Evolutionary conservation across 2,888 invertebrate species (phyloP), one percentile per base, ranked within the genome.

Genomic region (Acronicta psi): DNA sequence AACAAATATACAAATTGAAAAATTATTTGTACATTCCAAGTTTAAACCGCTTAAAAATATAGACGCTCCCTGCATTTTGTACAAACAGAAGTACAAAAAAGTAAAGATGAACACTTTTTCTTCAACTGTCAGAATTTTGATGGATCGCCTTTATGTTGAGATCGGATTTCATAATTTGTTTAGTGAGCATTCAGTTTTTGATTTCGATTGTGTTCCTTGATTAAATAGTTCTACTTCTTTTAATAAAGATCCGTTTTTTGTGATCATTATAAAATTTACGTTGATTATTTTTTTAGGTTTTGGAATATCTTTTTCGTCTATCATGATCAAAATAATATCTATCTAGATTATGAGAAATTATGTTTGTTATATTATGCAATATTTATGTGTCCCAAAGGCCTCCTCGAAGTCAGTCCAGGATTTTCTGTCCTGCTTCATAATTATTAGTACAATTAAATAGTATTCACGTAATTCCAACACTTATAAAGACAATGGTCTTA

Each of bases 141-240:
- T 89, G 89, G 91, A 92, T 92, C 87, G 83, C 81, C 81, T 84
- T 80, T 86, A 82, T 81, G 67, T 60, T 51, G 68, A 79, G 87
- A 89, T 92, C 90, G 79, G 81, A 86, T 93, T 93, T 89, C 93
- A 91, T 89, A 91, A 91, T 90, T 91, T 90, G 84, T 92, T 91
- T 90, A 82, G 87, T 83, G 73, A 84, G 81, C 87, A 87, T 90
- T 89, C 87, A 83, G 44, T 66, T 62, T 82, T 80, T 75, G 72
- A 73, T 62, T 81, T 80, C 75, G 72, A 73, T 91, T 91, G 84
- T 86, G 74, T 81, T 83, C 66, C 78, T 85, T 81, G 87, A 90
- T 92, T 89, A 91, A 92, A 92, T 91, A 90, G 88, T 89, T 88
- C 78, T 73, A 69, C 66, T 80, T 79, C 72, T 81, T 80, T 77